Evolutionary conservation across 2,888 invertebrate species (phyloP).

Genomic region (Stenchaetothrips biformis): DNA sequence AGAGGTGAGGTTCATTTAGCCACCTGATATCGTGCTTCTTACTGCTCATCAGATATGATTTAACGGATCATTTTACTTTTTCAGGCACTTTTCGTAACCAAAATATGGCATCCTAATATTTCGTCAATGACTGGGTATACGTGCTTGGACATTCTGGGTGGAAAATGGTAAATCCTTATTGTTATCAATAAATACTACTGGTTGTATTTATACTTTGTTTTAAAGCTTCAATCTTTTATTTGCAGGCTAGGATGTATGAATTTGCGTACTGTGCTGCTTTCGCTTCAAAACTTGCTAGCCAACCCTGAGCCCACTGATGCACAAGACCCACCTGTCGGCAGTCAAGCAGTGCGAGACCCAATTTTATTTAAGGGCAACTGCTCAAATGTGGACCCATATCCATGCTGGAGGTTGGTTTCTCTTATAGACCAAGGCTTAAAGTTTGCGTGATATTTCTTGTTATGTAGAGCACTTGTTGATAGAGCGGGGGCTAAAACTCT

Average conservation of each 20-base stretch:
- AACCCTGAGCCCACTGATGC: neutral
- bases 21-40: neutral
- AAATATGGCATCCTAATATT: neutral
- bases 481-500: no score
- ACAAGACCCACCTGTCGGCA: neutral
- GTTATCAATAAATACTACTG: neutral
- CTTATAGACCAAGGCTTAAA: no score
- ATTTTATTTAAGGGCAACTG: neutral
- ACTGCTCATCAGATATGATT: neutral
- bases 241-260: neutral
- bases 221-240: neutral
- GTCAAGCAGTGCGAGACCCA: neutral
- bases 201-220: neutral
- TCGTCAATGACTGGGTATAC: neutral
- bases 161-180: neutral
- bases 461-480: no score
- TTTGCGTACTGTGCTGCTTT: neutral
- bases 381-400: neutral
- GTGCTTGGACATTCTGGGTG: neutral
- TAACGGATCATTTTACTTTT: neutral
- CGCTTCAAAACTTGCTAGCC: conserved; percentile 4
- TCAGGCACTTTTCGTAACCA: neutral
- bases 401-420: neutral
- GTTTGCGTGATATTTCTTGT: no score
- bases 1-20: neutral